These are phyloP conservation scores for Pyrgilauda ruficollis DNA, from an alignment of 2,113 vertebrate genomes.

Conservation along the genomic window DNA sequence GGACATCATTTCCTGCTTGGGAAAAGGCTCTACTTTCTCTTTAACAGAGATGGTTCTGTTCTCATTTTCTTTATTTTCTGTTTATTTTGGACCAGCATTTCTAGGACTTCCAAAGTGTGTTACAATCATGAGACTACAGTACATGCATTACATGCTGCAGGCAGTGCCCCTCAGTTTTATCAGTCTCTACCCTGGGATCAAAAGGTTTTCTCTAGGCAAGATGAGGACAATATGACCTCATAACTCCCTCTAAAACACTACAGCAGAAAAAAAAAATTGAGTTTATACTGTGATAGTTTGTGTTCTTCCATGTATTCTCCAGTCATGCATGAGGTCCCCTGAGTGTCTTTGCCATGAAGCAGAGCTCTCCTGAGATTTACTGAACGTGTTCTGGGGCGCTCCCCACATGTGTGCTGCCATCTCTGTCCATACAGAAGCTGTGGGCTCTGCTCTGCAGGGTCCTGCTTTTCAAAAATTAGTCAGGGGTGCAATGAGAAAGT, in stretches of 20 bases:
- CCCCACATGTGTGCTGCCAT: rapidly evolving
- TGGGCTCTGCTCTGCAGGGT: neutral
- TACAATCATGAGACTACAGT: neutral
- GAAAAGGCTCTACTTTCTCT: neutral
- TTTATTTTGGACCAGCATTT: neutral
- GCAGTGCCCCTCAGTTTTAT: neutral
- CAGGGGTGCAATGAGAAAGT: neutral
- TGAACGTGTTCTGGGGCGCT: rapidly evolving
- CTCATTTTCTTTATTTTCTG: neutral
- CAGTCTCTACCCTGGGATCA: neutral
- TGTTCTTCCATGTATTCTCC: neutral
- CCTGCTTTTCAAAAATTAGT: neutral
- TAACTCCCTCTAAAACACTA: neutral
- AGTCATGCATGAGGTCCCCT: neutral
- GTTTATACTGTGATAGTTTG: neutral
- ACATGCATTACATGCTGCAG: neutral
- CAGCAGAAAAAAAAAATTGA: neutral
- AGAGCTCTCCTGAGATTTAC: neutral
- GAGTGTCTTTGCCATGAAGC: neutral
- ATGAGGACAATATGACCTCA: neutral
- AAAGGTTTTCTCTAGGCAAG: neutral
- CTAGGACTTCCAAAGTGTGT: neutral
- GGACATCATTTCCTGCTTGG: neutral
- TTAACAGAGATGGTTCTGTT: neutral
- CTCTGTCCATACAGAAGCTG: neutral